Conservation (phyloP, 2,888 invertebrate species). For the Resseliella maxima region DNA sequence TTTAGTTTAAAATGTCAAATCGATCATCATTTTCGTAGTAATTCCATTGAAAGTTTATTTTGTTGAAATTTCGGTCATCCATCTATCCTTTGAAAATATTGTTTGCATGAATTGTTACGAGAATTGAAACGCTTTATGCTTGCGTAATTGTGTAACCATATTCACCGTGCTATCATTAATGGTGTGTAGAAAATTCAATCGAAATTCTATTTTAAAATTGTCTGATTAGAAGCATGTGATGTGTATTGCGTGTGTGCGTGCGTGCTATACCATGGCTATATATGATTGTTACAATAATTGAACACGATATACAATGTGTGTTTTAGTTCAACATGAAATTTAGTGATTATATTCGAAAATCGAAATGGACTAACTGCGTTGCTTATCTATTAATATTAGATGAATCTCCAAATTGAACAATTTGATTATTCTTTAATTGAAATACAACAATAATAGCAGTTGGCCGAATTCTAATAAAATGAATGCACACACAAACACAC, state of each 20-base stretch:
- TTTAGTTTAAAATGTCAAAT: neutral
- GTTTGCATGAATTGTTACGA: neutral
- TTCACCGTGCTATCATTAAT: too few relatives aligned
- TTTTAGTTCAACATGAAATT: neutral
- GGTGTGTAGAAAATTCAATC: neutral
- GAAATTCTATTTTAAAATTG: neutral
- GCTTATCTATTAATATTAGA: constrained; percentile 54
- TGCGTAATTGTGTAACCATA: too few relatives aligned
- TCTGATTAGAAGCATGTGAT: neutral
- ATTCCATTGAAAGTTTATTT: too few relatives aligned
- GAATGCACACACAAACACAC: neutral
- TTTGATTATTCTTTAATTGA: constrained; percentile 55
- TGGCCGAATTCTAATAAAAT: neutral
- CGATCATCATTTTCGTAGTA: neutral
- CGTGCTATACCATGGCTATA: neutral
- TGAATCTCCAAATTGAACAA: constrained; percentile 42
- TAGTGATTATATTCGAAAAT: constrained; percentile 40
- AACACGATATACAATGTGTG: neutral
- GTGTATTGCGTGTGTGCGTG: neutral
- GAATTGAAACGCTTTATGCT: too few relatives aligned
- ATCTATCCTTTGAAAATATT: too few relatives aligned
- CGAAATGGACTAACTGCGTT: constrained; percentile 53
- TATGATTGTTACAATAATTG: neutral
- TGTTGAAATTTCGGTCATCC: too few relatives aligned
- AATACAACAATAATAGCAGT: constrained; percentile 21